Conservation (phyloP, 2,888 invertebrate species). For the Dexiosoma caninum region DNA sequence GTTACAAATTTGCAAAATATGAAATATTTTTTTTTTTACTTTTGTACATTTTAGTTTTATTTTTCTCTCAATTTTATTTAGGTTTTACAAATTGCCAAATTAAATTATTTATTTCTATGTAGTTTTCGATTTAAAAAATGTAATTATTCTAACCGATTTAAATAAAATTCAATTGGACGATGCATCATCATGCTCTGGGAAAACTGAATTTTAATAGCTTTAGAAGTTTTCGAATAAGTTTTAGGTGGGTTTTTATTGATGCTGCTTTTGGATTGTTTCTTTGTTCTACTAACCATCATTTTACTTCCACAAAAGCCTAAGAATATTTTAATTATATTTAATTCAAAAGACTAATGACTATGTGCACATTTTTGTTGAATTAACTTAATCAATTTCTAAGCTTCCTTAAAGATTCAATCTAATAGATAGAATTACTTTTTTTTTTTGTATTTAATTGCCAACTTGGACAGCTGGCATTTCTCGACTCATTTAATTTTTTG, state of each 20-base stretch:
- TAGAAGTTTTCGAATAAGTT: not conserved
- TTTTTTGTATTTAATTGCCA: too few relatives aligned
- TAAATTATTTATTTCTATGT: conserved; percentile 32
- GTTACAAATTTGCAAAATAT: too few relatives aligned
- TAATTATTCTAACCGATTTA: conserved; percentile 46
- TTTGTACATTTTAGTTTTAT: not conserved
- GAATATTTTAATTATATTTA: too few relatives aligned
- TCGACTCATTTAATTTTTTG: too few relatives aligned
- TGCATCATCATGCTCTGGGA: conserved; percentile 70
- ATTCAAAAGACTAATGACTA: too few relatives aligned
- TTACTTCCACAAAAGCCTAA: too few relatives aligned
- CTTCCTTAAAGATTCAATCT: too few relatives aligned
- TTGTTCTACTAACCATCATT: not conserved
- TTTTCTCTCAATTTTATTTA: not conserved
- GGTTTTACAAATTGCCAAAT: not conserved
- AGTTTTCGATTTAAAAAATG: conserved; percentile 60
- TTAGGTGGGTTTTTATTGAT: conserved; percentile 41
- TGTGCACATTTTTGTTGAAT: too few relatives aligned
- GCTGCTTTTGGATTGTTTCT: not conserved
- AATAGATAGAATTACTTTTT: too few relatives aligned
- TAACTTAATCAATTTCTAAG: too few relatives aligned
- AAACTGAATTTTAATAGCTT: conserved; percentile 68
- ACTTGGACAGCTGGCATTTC: too few relatives aligned
- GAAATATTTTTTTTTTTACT: not conserved
- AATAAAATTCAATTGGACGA: conserved; percentile 68